Percentiles rank a stretch among this genome's conserved stretches.
Evolutionary conservation across 1,140 invertebrate genomes (phyloP).

Genomic region (Chironomus tepperi): DNA sequence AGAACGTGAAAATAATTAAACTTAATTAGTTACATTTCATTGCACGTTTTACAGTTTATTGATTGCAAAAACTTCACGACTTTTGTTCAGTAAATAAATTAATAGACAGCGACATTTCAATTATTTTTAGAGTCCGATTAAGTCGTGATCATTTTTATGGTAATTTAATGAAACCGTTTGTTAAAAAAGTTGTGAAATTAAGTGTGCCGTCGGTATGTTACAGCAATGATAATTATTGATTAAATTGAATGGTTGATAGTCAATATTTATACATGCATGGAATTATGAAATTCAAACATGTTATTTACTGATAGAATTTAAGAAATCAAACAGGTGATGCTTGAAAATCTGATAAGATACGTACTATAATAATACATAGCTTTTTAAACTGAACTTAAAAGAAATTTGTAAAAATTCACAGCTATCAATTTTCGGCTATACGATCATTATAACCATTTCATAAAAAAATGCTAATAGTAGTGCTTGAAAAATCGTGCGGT

Average conservation of each 20-base stretch:
- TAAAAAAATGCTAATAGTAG: background rate
- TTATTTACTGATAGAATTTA: background rate
- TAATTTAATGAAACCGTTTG: too few species aligned
- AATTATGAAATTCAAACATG: background rate
- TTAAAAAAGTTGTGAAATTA: too few species aligned
- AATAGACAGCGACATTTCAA: conserved; percentile 7
- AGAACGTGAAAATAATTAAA: background rate
- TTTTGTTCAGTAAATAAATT: background rate
- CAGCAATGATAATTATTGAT: too few species aligned
- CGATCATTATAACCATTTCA: background rate
- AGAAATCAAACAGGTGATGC: conserved; percentile 12
- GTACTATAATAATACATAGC: background rate
- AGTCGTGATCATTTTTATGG: too few species aligned
- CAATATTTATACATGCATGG: background rate
- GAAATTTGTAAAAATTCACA: conserved; percentile 23
- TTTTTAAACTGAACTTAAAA: background rate
- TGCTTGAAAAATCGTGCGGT: background rate
- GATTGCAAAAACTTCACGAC: background rate
- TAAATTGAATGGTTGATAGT: too few species aligned
- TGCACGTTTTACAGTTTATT: background rate
- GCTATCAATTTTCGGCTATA: conserved; percentile 11
- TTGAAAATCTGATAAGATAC: background rate
- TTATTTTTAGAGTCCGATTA: background rate
- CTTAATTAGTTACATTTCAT: background rate
- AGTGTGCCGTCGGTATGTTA: too few species aligned